Evolutionary conservation across 2,113 vertebrate genomes (phyloP), one percentile per base, ranked within the genome.

Genomic region (Hyperopisus bebe): DNA sequence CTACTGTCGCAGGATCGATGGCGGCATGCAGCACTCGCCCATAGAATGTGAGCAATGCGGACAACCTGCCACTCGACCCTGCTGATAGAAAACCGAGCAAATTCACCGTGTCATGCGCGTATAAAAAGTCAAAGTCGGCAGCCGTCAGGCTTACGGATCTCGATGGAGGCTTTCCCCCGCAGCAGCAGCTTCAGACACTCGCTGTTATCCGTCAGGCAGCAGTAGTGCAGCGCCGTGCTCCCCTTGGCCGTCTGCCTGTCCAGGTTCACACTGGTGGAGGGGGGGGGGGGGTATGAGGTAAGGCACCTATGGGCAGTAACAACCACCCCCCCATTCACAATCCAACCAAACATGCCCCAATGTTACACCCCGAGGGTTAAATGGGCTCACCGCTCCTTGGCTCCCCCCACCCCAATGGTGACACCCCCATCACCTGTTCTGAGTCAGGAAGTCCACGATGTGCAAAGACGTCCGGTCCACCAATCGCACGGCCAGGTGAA

Each of bases 181-280:
- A 99, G 97, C 47, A 99, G 97, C 90, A 99, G 97, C 92, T 99
- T 99, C 91, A 99, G 97, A 95, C 98, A 99, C 94, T 99, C 98
- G 0, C 97, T 97, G 70, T 99, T 99, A 96, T 99, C 98, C 0
- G 98, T 99, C 94, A 99, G 96, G 90, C 98, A 99, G 97, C 98
- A 99, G 93, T 99, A 99, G 92, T 99, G 98, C 91, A 99, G 95
- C 35, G 98, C 98, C 0, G 98, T 98, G 95, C 98, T 99, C 92
- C 98, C 98, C 94, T 97, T 99, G 77, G 95, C 96, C 0, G 98
- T 99, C 93, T 99, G 98, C 90, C 97, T 99, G 86, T 99, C 98
- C 94, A 99, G 94, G 93, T 99, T 99, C 92, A 98, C 96, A 85
- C 98, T 99, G 92, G 62, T 11, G 13, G 21, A 55, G 44, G 44